phyloP scores from a whole-genome alignment of 2,797 vertebrate species.

The Lagothrix lagotricha region DNA sequence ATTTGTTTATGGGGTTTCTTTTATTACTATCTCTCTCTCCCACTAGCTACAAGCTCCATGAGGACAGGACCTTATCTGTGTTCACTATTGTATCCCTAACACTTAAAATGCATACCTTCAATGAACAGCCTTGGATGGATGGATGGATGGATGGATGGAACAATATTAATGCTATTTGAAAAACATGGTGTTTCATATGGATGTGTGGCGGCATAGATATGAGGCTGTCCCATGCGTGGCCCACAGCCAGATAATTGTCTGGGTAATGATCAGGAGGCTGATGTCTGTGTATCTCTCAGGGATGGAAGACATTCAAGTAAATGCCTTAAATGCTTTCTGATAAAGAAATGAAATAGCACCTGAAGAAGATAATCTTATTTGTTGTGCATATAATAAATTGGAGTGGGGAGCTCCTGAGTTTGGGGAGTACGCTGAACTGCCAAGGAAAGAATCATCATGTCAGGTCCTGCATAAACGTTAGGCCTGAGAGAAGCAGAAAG shows the following conservation, averaged over 20 bases:
- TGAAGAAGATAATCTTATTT: not conserved
- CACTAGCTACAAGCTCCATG: not conserved
- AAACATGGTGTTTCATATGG: not conserved
- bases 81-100: not conserved
- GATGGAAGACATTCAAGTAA: not conserved
- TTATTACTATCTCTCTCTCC: not conserved
- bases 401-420: not conserved
- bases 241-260: not conserved
- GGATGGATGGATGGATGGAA: not conserved
- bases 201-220: not conserved
- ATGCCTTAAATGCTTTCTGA: not conserved
- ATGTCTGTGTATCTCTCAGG: not conserved
- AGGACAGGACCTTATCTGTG: not conserved
- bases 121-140: not conserved
- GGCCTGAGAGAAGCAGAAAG: not conserved
- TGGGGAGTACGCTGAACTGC: not conserved
- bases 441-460: not conserved
- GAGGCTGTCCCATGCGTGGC: not conserved
- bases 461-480: not conserved
- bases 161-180: not conserved
- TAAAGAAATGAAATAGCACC: not conserved
- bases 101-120: not conserved
- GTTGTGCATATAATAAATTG: not conserved
- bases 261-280: not conserved
- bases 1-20: not conserved